Percentiles rank a stretch among this genome's conserved stretches.
Conservation (phyloP, 1,140 invertebrate species). For the Olivierus martensii region DNA sequence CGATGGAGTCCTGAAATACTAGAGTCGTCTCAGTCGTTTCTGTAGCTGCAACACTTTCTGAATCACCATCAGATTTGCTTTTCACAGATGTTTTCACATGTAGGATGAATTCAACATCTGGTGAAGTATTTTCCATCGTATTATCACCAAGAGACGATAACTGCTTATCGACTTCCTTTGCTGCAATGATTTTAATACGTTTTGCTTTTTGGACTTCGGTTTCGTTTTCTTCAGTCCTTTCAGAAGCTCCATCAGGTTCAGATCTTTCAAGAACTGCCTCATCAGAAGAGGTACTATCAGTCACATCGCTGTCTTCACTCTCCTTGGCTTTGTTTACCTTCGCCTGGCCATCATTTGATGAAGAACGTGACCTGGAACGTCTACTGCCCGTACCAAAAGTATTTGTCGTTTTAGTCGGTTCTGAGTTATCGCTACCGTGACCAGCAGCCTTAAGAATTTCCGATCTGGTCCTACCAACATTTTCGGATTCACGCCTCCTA, state of each 20-base stretch:
- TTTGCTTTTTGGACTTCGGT: neutral
- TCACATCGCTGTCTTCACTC: no score
- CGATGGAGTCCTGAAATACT: slow-evolving; percentile 11
- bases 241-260: neutral
- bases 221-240: neutral
- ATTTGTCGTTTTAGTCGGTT: no score
- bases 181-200: slow-evolving; percentile 2
- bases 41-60: slow-evolving; percentile 34
- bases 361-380: no score
- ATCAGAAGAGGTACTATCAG: neutral
- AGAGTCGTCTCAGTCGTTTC: slow-evolving; percentile 36
- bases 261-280: neutral
- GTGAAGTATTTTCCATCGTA: slow-evolving; percentile 24
- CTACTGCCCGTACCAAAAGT: no score
- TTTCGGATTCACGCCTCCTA: slow-evolving; percentile 7
- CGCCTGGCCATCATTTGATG: no score
- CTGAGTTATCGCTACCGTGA: no score
- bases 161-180: slow-evolving; percentile 10
- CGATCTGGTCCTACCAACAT: no score
- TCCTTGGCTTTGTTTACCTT: no score
- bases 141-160: slow-evolving; percentile 20
- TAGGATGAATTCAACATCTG: slow-evolving; percentile 43
- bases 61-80: slow-evolving; percentile 32
- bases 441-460: no score
- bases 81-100: slow-evolving; percentile 11